Evolutionary conservation across 2,113 vertebrate species (phyloP).

Genomic region (Rhadina sibilatrix): DNA sequence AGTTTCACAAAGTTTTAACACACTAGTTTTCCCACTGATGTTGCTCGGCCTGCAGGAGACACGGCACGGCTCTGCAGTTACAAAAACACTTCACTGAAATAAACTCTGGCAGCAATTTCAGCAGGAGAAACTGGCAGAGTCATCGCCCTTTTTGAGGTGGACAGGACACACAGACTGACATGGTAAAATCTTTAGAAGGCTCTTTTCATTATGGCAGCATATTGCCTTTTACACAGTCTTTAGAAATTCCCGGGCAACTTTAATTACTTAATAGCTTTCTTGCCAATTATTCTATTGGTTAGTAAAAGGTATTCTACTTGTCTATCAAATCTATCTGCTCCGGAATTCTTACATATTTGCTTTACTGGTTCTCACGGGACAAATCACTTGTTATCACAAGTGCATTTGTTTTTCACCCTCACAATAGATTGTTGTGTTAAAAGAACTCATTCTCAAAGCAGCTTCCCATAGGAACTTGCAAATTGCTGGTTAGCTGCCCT

Average conservation of each 20-base stretch:
- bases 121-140: neutral
- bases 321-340: neutral
- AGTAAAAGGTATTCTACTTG: neutral
- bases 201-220: neutral
- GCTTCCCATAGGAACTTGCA: neutral
- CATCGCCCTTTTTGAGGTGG: neutral
- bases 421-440: neutral
- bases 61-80: rapidly evolving
- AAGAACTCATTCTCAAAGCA: neutral
- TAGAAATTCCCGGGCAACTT: neutral
- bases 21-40: neutral
- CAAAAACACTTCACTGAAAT: neutral
- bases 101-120: neutral
- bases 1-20: neutral
- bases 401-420: neutral
- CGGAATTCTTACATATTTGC: neutral
- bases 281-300: neutral
- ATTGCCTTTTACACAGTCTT: neutral
- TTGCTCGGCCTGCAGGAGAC: neutral
- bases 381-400: neutral
- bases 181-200: neutral
- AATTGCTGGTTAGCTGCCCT: neutral
- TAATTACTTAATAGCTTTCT: neutral
- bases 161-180: neutral
- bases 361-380: neutral